These are phyloP conservation scores for Rhinogobio ventralis DNA, from an alignment of 2,797 vertebrate genomes.

Conservation along the genomic window DNA sequence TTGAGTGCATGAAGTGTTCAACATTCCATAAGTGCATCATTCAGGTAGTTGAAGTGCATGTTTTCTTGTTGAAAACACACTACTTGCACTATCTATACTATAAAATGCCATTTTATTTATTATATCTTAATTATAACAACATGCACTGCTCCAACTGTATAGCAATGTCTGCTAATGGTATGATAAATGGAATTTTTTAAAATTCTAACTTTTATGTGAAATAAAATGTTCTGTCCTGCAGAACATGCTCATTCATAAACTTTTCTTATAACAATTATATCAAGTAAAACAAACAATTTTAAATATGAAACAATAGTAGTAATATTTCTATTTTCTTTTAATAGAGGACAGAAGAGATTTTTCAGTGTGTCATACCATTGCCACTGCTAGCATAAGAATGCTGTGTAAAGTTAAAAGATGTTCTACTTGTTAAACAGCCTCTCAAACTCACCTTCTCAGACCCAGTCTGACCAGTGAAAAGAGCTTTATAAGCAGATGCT, in stretches of 20 bases:
- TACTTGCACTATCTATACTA: too few relatives aligned
- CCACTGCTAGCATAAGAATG: background rate
- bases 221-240: background rate
- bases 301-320: background rate
- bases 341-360: background rate
- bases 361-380: background rate
- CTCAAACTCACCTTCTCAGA: conserved; percentile 80
- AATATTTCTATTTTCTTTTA: background rate
- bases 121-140: too few relatives aligned
- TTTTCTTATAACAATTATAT: background rate
- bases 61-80: too few relatives aligned
- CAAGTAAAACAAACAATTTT: background rate
- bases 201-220: background rate
- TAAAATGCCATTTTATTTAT: too few relatives aligned
- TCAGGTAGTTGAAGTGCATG: too few relatives aligned
- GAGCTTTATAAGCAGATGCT: conserved; percentile 92
- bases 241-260: background rate
- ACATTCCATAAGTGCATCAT: too few relatives aligned
- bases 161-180: too few relatives aligned
- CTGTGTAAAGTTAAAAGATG: background rate
- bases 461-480: conserved; percentile 87
- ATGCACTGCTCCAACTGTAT: too few relatives aligned
- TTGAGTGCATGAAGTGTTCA: too few relatives aligned
- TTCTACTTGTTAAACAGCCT: background rate
- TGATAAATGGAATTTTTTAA: background rate